These are phyloP conservation scores for Chymomyza fuscimana DNA, from an alignment of 2,888 invertebrate species.

Conservation along the genomic window DNA sequence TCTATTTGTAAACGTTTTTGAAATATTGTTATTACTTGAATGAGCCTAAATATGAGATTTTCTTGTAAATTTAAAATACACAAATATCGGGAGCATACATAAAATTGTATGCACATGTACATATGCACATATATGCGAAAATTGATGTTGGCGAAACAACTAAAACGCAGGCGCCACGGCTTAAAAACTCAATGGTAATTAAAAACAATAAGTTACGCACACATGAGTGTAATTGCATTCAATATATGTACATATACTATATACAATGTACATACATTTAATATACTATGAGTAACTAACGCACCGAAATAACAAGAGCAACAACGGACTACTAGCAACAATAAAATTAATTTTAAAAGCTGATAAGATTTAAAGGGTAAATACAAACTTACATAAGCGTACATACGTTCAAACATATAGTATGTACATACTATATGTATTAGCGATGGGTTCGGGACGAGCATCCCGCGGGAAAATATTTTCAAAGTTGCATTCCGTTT, in stretches of 20 bases:
- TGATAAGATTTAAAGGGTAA: constrained; percentile 43
- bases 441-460: too few relatives aligned
- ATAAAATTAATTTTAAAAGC: constrained; percentile 27
- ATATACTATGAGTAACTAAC: not conserved
- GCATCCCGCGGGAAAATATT: too few relatives aligned
- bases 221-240: not conserved
- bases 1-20: not conserved
- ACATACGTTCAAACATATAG: not conserved
- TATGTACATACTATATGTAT: too few relatives aligned
- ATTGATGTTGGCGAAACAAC: too few relatives aligned
- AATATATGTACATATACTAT: not conserved
- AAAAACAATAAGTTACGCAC: not conserved
- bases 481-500: too few relatives aligned
- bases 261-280: not conserved
- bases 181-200: not conserved
- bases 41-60: too few relatives aligned
- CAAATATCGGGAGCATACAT: not conserved
- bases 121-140: too few relatives aligned
- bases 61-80: not conserved
- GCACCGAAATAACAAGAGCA: constrained; percentile 14
- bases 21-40: not conserved
- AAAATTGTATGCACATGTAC: too few relatives aligned
- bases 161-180: too few relatives aligned
- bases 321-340: constrained; percentile 18
- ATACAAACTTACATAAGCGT: constrained; percentile 9